Evolutionary conservation across 2,888 invertebrate species (phyloP), one percentile per base, ranked within the genome.

Genomic region (Phortica okadai): DNA sequence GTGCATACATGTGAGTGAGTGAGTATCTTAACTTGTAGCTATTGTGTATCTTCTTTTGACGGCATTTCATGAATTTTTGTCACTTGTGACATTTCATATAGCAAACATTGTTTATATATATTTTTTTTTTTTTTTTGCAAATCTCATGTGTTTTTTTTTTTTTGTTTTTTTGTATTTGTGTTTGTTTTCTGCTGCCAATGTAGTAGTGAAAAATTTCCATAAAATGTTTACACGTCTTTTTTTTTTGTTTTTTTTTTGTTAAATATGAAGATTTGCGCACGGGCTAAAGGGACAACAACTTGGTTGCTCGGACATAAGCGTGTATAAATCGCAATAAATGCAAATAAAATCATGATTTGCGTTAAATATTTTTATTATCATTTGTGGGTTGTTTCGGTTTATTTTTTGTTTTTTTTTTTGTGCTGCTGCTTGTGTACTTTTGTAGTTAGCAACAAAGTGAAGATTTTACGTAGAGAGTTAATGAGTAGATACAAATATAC

Each of bases 301-400:
- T n/a, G 8, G 59, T 21, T 16, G 59, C 8, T n/a, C n/a, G 45
- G 45, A 21, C 69, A 21, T 45, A 50, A 21, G 25, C 69, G 11
- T 11, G 42, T 42, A 67, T 70, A 70, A 70, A 70, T 70, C 69
- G 69, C 69, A 70, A 70, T 70, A 70, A 70, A 70, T 50, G 21
- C 69, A 45, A 50, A 70, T 50, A 70, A 70, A 70, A 70, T 50
- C 69, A 70, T 50, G 50, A 50, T 50, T 69, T 69, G 50, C 69
- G 69, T 70, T 70, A 70, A 70, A 70, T 50, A 70, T 70, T 45
- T 70, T 50, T 70, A 70, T 70, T 70, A 70, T 70, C 50, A 50
- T 50, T 70, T 62, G 62, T 21, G 16, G 16, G 10, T 70, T 73
- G 33, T 2, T 5, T 58, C 16, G 5, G 14, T 59, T 33, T 59